Base-by-base conservation (phyloP, 2,113 vertebrate genomes). In the Peucedramus taeniatus region DNA sequence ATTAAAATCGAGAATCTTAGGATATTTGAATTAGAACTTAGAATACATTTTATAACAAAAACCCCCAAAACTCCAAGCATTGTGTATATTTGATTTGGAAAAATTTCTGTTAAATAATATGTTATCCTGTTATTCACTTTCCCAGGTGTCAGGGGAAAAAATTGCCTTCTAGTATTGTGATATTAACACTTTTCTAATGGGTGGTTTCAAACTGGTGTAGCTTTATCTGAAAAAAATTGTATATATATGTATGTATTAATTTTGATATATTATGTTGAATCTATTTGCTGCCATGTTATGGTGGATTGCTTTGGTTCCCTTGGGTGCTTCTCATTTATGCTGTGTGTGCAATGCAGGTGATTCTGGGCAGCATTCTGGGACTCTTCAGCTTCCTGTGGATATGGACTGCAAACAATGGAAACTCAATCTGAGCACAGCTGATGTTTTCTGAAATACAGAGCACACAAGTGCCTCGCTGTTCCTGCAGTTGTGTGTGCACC, bases 271-370 rank as follows among this genome's bases (percentile, higher is more conserved):
- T 40, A 6, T 31, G 11, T 56, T 40, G 17, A 71, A 26, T 63
- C 16, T 57, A 6, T 20, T 15, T 68, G 35, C 23, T 68, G 49
- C 20, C 12, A 1, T n/a, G 49, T 45, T 59, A 17, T 70, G 60
- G 12, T n/a, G n/a, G 50, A 20, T 56, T 59, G 20, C 10, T 1
- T 15, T 0, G 0, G 1, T 86, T 88, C 30, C n/a, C 23, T n/a
- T 45, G 44, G 42, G 26, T 5, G 1, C 39, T 63, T 53, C 14
- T 54, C 7, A 12, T 13, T 44, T 15, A 1, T 2, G 5, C 47
- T 1, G 5, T 18, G 47, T 30, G 15, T 51, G 45, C 53, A 35
- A 6, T 51, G 27, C 50, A 35, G 54, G 12, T 61, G 30, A 35
- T 35, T 50, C 51, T 68, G 61, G 37, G 37, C 26, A 31, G 44